Percentiles rank a stretch among this genome's conserved stretches.
Evolutionary conservation across 2,113 vertebrate species (phyloP).

Genomic region (Megaceryle torquata): DNA sequence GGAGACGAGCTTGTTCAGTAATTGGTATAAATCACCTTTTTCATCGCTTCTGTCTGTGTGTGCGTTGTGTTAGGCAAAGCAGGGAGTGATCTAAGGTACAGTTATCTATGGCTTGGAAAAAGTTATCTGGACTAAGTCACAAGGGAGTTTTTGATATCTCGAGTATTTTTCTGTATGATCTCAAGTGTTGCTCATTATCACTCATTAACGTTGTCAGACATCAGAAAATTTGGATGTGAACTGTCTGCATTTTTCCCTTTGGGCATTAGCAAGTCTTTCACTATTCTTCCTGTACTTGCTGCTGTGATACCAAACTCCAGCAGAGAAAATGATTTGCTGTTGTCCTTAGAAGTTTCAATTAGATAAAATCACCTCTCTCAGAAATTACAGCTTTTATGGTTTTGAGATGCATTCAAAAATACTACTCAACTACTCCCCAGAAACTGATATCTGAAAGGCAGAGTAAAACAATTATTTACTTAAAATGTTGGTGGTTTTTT

Average conservation of each 20-base stretch:
- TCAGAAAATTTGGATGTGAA: background rate
- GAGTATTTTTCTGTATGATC: background rate
- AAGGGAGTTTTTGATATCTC: background rate
- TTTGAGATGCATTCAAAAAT: background rate
- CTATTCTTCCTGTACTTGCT: background rate
- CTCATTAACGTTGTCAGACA: conserved; percentile 12
- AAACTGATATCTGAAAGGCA: background rate
- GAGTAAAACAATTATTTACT: background rate
- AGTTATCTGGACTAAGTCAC: background rate
- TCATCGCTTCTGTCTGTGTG: background rate
- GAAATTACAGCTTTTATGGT: background rate
- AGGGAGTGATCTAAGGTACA: background rate
- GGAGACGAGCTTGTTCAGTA: background rate
- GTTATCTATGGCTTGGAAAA: background rate
- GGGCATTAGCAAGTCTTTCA: background rate
- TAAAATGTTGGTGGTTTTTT: background rate
- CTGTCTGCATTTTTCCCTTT: background rate
- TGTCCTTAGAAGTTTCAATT: conserved; percentile 17
- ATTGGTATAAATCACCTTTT: background rate
- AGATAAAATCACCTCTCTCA: background rate
- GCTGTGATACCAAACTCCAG: background rate
- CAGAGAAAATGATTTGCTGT: conserved; percentile 1
- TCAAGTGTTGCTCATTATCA: conserved; percentile 12
- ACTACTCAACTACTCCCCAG: background rate
- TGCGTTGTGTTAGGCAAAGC: background rate